A percentile compares a stretch with the other conserved stretches of the same genome.
Conservation (phyloP, 2,888 invertebrate species). For the Plebejus melissa region DNA sequence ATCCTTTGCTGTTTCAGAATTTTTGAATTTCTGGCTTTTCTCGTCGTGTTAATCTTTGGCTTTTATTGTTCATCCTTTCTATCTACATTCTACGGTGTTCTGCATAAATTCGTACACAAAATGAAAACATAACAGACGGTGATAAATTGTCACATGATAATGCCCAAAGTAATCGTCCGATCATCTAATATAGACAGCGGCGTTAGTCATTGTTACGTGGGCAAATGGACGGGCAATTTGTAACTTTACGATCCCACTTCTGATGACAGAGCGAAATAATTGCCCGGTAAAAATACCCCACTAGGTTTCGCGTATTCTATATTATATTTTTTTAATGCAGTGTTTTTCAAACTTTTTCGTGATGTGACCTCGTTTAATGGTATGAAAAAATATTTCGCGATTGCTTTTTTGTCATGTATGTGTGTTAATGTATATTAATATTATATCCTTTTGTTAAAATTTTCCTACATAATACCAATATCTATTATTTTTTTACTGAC, state of each 20-base stretch:
- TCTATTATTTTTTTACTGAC: too few species aligned
- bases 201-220: not conserved
- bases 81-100: not conserved
- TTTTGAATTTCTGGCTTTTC: not conserved
- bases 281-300: not conserved
- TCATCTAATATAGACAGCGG: not conserved
- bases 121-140: not conserved
- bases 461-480: too few species aligned
- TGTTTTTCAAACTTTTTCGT: too few species aligned
- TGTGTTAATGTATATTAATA: too few species aligned
- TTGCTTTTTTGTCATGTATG: too few species aligned
- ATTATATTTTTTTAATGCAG: not conserved
- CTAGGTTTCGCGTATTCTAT: not conserved
- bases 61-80: too few species aligned
- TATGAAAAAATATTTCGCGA: too few species aligned
- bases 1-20: not conserved
- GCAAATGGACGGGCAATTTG: constrained; percentile 10
- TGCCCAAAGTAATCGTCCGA: not conserved
- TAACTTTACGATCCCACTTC: constrained; percentile 12
- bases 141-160: not conserved
- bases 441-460: too few species aligned
- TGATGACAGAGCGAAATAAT: constrained; percentile 15
- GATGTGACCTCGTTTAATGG: too few species aligned
- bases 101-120: not conserved
- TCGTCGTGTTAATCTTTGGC: not conserved